Base-by-base conservation (phyloP, 2,888 invertebrate species). In the Cosmorhoe ocellata region DNA sequence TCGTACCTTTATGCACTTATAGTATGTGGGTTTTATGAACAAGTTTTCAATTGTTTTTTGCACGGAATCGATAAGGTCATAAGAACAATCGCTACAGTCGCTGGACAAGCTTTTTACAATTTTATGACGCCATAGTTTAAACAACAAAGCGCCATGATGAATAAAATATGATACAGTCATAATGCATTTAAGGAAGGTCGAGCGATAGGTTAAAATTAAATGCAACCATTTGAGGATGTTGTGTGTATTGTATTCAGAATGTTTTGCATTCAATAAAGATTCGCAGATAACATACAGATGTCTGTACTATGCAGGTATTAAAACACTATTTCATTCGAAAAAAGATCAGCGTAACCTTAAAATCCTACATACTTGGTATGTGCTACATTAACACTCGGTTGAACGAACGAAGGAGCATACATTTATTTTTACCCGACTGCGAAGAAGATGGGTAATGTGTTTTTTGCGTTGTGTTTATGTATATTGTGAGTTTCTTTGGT, bases 171-270 rank as follows among this genome's bases (percentile, higher is more conserved):
- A 27, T 49, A 42, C 31, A 42, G 37, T 31, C 31, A 37, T 31
- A 42, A 48, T 24, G 28, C 26, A 10, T 36, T n/a, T 51, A 31
- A 32, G 32, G 41, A 42, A 51, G 37, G 40, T 45, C 51, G 18
- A 22, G 31, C 12, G 27, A 12, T 47, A 31, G 7, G 24, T 37
- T 31, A 37, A 13, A 42, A 38, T 37, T 26, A 37, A 13, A 42
- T 33, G 24, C 33, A 42, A 38, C 27, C 5, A n/a, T n/a, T 42
- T 27, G 13, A 41, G 40, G 39, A 49, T 50, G 26, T 39, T 42
- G 18, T 47, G 24, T 18, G 18, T 33, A 37, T 39, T 46, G 36
- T 56, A 38, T 44, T 32, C 31, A 10, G 48, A 47, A 26, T 36
- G 11, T 39, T 31, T 42, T 37, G 41, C 24, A 38, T 42, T 31